Evolutionary conservation across 2,888 invertebrate species (phyloP).

Genomic region (Troides aeacus): DNA sequence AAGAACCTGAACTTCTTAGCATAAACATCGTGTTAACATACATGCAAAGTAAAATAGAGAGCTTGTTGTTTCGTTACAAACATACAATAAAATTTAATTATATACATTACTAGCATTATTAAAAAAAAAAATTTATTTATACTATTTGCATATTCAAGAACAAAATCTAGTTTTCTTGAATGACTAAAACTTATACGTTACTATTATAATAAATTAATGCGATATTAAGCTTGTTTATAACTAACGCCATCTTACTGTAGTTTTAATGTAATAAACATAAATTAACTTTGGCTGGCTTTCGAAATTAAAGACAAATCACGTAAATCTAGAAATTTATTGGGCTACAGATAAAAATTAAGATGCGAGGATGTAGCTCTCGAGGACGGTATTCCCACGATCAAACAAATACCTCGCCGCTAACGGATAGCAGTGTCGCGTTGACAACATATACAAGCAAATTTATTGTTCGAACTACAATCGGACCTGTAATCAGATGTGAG

Average conservation of each 20-base stretch:
- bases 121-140: no score
- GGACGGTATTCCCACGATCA: conserved; percentile 9
- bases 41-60: no score
- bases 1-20: no score
- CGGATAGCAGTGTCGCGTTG: background rate
- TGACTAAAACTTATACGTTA: background rate
- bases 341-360: background rate
- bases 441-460: conserved; percentile 12
- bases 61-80: no score
- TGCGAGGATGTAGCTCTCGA: background rate
- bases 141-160: no score
- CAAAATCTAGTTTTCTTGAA: background rate
- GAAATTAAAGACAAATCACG: background rate
- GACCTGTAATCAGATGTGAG: conserved; percentile 10
- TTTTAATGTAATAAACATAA: background rate
- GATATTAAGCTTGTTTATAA: background rate
- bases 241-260: background rate
- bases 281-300: background rate
- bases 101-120: no score
- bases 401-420: conserved; percentile 11
- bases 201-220: background rate
- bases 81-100: no score
- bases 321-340: background rate
- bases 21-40: no score
- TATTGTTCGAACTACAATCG: conserved; percentile 12